Evolutionary conservation across 2,888 invertebrate species (phyloP).

Genomic region (Spilosoma lubricipeda): DNA sequence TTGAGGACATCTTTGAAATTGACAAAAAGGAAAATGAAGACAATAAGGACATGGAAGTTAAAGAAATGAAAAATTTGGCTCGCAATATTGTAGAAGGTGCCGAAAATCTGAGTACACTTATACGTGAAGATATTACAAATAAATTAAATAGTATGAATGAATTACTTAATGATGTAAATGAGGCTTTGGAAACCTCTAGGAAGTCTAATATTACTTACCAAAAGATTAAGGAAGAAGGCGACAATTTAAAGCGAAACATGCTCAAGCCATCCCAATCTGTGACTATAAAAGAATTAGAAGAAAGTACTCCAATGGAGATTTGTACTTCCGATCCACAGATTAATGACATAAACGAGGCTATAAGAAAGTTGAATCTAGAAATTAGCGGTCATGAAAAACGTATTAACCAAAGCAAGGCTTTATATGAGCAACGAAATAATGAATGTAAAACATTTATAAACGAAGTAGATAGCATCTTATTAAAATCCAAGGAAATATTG

Average conservation of each 20-base stretch:
- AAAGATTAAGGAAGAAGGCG: slow-evolving; percentile 70
- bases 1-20: slow-evolving; percentile 69
- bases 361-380: slow-evolving; percentile 72
- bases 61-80: slow-evolving; percentile 77
- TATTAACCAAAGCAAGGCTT: slow-evolving; percentile 70
- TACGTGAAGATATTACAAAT: slow-evolving; percentile 80
- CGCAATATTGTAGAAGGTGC: slow-evolving; percentile 79
- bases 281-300: slow-evolving; percentile 20
- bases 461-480: slow-evolving; percentile 76
- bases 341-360: slow-evolving; percentile 74
- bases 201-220: slow-evolving; percentile 75
- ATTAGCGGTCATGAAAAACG: slow-evolving; percentile 73
- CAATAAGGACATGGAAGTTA: slow-evolving; percentile 72
- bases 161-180: slow-evolving; percentile 78
- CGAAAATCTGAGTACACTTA: slow-evolving; percentile 77
- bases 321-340: slow-evolving; percentile 69
- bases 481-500: slow-evolving; percentile 73
- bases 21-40: slow-evolving; percentile 61
- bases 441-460: slow-evolving; percentile 77
- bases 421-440: slow-evolving; percentile 71
- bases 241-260: slow-evolving; percentile 48
- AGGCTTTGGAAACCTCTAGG: slow-evolving; percentile 76
- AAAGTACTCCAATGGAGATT: slow-evolving; percentile 24
- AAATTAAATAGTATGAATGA: slow-evolving; percentile 83
- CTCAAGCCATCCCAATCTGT: slow-evolving; percentile 34